These are phyloP conservation scores for Subanguina moxae DNA, from an alignment of 1,140 invertebrate species.

Conservation along the genomic window DNA sequence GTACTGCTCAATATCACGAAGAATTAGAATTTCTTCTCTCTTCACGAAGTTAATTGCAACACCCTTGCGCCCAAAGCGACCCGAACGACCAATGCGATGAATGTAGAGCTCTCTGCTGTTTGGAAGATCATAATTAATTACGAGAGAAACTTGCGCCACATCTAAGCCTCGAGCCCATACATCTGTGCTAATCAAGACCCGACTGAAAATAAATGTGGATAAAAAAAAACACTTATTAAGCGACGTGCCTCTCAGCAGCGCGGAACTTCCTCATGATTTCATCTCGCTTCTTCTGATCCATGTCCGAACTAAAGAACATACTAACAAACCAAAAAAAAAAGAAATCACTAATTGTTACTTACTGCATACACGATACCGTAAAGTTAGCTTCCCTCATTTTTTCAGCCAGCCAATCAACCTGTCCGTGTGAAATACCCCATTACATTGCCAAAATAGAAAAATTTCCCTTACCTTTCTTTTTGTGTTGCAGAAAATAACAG, in stretches of 20 bases:
- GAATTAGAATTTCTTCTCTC: slow-evolving; percentile 80
- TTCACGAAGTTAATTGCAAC: slow-evolving; percentile 99
- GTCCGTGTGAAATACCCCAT: slow-evolving; percentile 97
- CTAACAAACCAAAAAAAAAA: slow-evolving; percentile 72
- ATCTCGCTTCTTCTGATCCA: slow-evolving; percentile 95
- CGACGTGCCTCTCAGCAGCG: slow-evolving; percentile 81
- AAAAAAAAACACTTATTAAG: too few species aligned
- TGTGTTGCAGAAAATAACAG: too few species aligned
- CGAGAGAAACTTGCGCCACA: slow-evolving; percentile 94
- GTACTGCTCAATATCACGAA: slow-evolving; percentile 94
- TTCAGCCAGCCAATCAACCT: slow-evolving; percentile 89
- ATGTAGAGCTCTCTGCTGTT: slow-evolving; percentile 97
- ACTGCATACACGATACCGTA: slow-evolving; percentile 92
- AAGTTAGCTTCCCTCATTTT: slow-evolving; percentile 92
- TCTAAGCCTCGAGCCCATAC: slow-evolving; percentile 93
- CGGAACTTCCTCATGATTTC: slow-evolving; percentile 97
- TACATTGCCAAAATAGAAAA: slow-evolving; percentile 98
- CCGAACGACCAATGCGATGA: slow-evolving; percentile 98
- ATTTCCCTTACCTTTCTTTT: too few species aligned
- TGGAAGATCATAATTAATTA: slow-evolving; percentile 97
- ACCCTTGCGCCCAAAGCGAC: slow-evolving; percentile 98
- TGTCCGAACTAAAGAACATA: too few species aligned
- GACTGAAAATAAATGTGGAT: too few species aligned
- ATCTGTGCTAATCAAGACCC: slow-evolving; percentile 97
- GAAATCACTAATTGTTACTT: background rate